Evolutionary conservation across 2,888 invertebrate species (phyloP).

Genomic region (Aleiodes alternator): DNA sequence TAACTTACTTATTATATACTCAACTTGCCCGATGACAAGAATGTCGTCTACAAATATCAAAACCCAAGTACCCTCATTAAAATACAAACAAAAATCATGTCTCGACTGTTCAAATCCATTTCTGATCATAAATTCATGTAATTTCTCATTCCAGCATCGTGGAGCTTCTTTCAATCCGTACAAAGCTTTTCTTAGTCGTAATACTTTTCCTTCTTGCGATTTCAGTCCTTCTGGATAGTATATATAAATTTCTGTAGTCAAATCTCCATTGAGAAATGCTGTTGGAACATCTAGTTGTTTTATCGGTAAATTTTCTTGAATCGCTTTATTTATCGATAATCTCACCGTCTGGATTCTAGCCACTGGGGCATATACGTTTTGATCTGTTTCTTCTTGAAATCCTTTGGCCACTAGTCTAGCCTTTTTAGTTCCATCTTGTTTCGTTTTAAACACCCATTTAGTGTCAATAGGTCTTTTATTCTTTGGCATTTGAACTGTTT

Average conservation of each 20-base stretch:
- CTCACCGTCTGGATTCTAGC: slow-evolving; percentile 56
- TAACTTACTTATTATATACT: too few species aligned
- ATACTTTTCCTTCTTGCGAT: slow-evolving; percentile 29
- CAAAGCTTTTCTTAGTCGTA: slow-evolving; percentile 40
- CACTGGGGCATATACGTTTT: slow-evolving; percentile 55
- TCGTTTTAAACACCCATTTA: slow-evolving; percentile 54
- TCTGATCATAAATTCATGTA: slow-evolving; percentile 3
- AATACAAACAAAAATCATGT: too few species aligned
- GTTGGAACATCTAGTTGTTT: slow-evolving; percentile 44
- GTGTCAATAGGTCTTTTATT: slow-evolving; percentile 43
- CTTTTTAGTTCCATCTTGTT: slow-evolving; percentile 48
- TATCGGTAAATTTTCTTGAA: slow-evolving; percentile 43
- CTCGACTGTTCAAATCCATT: too few species aligned
- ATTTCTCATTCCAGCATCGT: slow-evolving; percentile 49
- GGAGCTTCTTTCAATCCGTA: slow-evolving; percentile 50
- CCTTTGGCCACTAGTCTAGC: slow-evolving; percentile 53
- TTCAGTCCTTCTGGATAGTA: slow-evolving; percentile 46
- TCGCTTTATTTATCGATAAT: slow-evolving; percentile 42
- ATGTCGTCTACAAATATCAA: too few species aligned
- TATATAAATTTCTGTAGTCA: slow-evolving; percentile 47
- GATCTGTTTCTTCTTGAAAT: slow-evolving; percentile 53
- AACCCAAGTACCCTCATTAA: too few species aligned
- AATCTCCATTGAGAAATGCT: slow-evolving; percentile 45
- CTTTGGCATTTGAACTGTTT: slow-evolving; percentile 30
- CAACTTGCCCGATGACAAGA: too few species aligned